These are phyloP conservation scores for Pygocentrus nattereri DNA, from an alignment of 2,797 vertebrate species.

Conservation along the genomic window DNA sequence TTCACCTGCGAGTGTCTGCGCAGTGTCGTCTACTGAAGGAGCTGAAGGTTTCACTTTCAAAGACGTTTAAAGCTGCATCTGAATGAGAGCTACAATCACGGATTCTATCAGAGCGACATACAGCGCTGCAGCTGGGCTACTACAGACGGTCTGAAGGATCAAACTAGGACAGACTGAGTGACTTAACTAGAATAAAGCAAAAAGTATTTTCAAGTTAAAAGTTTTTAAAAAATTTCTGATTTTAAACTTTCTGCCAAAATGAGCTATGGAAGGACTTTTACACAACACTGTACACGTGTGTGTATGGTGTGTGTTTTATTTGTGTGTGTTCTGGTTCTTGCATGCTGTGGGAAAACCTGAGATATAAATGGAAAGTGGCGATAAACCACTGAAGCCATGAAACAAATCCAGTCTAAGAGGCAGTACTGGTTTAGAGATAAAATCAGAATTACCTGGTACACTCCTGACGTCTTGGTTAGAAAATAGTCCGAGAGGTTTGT, in stretches of 20 bases:
- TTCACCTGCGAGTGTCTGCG: too few species aligned
- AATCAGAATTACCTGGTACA: conserved; percentile 82
- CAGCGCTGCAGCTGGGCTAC: too few species aligned
- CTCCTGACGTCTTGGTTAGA: conserved; percentile 87
- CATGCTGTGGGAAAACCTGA: conserved; percentile 61
- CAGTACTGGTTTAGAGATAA: conserved; percentile 61
- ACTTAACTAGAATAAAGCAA: too few species aligned
- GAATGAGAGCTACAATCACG: too few species aligned
- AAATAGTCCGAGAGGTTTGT: conserved; percentile 78
- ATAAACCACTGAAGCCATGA: conserved; percentile 83
- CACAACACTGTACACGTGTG: neutral
- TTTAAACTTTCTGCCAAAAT: neutral
- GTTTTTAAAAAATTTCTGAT: too few species aligned
- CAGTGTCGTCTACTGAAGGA: too few species aligned
- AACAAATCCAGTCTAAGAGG: conserved; percentile 86
- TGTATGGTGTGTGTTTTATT: neutral
- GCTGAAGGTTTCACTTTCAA: too few species aligned
- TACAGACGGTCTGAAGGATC: too few species aligned
- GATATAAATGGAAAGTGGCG: conserved; percentile 69
- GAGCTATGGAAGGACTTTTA: neutral
- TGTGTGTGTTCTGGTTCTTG: neutral
- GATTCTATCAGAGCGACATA: too few species aligned
- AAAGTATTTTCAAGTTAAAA: too few species aligned
- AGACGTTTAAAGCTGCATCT: too few species aligned
- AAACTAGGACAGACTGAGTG: too few species aligned